A percentile compares a stretch with the other conserved stretches of the same genome.
Conservation (phyloP, 2,113 vertebrate genomes). For the Zosterops japonicus region DNA sequence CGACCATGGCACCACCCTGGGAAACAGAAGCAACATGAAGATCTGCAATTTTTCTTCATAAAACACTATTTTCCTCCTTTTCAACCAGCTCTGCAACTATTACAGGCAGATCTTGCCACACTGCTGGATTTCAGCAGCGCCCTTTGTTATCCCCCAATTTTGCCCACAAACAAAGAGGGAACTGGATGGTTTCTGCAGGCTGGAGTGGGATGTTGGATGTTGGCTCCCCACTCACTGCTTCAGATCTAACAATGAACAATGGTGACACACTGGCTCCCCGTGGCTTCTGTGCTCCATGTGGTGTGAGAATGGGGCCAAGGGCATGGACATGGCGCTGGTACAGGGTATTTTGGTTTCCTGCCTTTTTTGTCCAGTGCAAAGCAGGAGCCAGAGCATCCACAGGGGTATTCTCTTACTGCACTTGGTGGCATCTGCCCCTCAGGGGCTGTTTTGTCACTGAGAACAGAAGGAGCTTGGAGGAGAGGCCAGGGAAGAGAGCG, state of each 20-base stretch:
- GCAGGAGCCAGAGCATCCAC: conserved; percentile 38
- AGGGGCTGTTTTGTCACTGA: background rate
- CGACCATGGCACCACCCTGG: background rate
- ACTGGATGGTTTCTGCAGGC: conserved; percentile 1
- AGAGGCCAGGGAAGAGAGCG: background rate
- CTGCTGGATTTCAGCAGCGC: background rate
- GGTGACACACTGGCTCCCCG: conserved; percentile 12
- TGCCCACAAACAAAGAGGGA: background rate
- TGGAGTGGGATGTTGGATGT: background rate
- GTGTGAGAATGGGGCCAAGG: background rate
- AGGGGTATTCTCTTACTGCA: conserved; percentile 18
- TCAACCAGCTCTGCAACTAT: background rate
- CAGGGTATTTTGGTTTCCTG: conserved; percentile 55
- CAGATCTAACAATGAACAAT: conserved; percentile 60
- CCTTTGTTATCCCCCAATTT: background rate
- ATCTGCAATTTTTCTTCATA: background rate
- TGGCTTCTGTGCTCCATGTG: background rate
- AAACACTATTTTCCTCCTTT: background rate
- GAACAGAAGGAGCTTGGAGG: conserved; percentile 17
- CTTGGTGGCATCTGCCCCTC: conserved; percentile 27
- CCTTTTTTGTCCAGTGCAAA: conserved; percentile 23
- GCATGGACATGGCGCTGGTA: conserved; percentile 30
- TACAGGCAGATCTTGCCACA: background rate
- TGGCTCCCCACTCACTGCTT: background rate
- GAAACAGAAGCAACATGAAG: background rate